Percentiles rank a stretch among this genome's conserved stretches.
phyloP scores from a whole-genome alignment of 2,888 invertebrate genomes.

The Urechis unicinctus region DNA sequence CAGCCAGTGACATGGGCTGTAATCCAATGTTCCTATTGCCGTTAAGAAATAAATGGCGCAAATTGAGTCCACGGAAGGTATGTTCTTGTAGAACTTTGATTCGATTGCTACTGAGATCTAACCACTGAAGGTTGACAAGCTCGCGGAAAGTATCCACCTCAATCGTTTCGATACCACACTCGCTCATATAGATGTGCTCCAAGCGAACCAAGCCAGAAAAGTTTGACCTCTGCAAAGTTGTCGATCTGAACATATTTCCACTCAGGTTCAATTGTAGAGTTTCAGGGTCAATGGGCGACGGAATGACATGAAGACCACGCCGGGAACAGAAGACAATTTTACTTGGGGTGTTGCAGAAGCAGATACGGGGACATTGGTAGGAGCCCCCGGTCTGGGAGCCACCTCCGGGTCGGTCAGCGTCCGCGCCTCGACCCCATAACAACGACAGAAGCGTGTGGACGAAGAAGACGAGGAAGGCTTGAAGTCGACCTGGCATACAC shows the following conservation, averaged over 20 bases:
- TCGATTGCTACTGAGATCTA: conserved; percentile 45
- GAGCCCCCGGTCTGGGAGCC: neutral
- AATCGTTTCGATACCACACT: conserved; percentile 42
- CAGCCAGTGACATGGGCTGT: conserved; percentile 34
- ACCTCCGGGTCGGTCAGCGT: neutral
- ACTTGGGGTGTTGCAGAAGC: conserved; percentile 42
- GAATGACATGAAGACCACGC: conserved; percentile 36
- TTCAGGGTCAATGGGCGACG: conserved; percentile 36
- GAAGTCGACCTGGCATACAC: neutral
- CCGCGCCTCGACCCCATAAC: neutral
- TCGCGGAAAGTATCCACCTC: conserved; percentile 43
- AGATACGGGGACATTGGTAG: conserved; percentile 33
- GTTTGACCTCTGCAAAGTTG: conserved; percentile 33
- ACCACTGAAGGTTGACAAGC: conserved; percentile 37
- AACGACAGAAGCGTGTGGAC: neutral
- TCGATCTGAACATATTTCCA: conserved; percentile 38
- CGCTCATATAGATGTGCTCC: conserved; percentile 42
- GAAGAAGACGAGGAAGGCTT: neutral
- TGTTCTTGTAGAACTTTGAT: conserved; percentile 38
- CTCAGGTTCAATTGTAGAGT: conserved; percentile 42
- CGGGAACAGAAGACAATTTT: conserved; percentile 43
- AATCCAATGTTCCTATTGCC: conserved; percentile 41
- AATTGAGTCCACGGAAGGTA: conserved; percentile 40
- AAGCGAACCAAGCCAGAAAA: conserved; percentile 35
- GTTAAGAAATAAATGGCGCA: conserved; percentile 44